phyloP scores from a whole-genome alignment of 2,888 invertebrate genomes.

The Tipula unca region DNA sequence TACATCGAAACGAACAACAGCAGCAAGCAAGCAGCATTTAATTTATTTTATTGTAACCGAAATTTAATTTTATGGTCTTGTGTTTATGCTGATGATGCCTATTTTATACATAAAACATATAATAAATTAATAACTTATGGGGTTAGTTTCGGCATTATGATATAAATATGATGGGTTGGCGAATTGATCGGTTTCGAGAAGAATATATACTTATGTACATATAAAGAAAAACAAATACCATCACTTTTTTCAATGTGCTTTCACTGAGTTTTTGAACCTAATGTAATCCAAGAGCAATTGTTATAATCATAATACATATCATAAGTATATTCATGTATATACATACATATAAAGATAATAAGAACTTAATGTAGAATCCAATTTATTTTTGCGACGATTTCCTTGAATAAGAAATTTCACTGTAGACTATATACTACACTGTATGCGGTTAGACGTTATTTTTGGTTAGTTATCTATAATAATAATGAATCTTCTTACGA shows the following conservation, averaged over 20 bases:
- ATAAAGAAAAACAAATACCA: not conserved
- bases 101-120: not conserved
- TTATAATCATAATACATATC: not conserved
- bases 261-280: not conserved
- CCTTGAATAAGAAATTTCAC: not conserved
- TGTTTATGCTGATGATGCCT: not conserved
- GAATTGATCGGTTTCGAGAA: not conserved
- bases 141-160: not conserved
- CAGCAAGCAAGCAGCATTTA: not conserved
- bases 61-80: constrained; percentile 1
- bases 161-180: not conserved
- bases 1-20: not conserved
- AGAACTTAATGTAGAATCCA: not conserved
- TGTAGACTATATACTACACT: not conserved
- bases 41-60: not conserved
- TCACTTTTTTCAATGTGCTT: not conserved
- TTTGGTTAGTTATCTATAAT: not conserved
- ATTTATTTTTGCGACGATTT: not conserved
- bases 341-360: too few species aligned
- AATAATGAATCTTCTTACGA: not conserved
- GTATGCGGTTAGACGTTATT: not conserved
- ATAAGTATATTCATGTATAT: not conserved
- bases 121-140: not conserved
- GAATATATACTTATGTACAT: too few species aligned
- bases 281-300: not conserved